Evolutionary conservation across 1,140 invertebrate species (phyloP).

Genomic region (Drosophila lowei): DNA sequence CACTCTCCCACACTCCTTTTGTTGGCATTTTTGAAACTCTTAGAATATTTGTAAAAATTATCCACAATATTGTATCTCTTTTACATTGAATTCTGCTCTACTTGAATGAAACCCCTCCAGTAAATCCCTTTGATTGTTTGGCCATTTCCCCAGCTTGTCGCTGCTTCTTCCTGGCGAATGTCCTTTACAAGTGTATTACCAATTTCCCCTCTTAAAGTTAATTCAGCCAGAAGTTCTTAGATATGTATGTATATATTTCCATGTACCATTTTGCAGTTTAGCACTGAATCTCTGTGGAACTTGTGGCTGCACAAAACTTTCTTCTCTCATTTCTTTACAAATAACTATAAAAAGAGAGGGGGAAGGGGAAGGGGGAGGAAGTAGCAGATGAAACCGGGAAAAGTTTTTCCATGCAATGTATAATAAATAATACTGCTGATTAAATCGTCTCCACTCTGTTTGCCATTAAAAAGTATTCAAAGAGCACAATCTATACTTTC

Average conservation of each 20-base stretch:
- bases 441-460: conserved; percentile 73
- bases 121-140: conserved; percentile 6
- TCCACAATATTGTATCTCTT: not conserved
- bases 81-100: not conserved
- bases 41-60: conserved; percentile 1
- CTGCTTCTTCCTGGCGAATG: too few species aligned
- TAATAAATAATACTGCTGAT: conserved; percentile 80
- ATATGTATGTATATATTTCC: conserved; percentile 34
- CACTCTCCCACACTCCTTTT: too few species aligned
- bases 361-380: not conserved
- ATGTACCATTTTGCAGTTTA: conserved; percentile 61
- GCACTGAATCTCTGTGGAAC: conserved; percentile 50
- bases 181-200: conserved; percentile 1
- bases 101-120: not conserved
- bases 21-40: too few species aligned
- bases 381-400: conserved; percentile 44
- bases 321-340: conserved; percentile 17
- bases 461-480: conserved; percentile 81
- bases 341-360: conserved; percentile 19
- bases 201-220: conserved; percentile 45
- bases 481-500: conserved; percentile 76
- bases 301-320: conserved; percentile 52
- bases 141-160: not conserved
- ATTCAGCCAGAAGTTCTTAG: conserved; percentile 60
- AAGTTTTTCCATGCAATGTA: conserved; percentile 69